Base-by-base conservation (phyloP, 2,113 vertebrate species). In the Progne subis region DNA sequence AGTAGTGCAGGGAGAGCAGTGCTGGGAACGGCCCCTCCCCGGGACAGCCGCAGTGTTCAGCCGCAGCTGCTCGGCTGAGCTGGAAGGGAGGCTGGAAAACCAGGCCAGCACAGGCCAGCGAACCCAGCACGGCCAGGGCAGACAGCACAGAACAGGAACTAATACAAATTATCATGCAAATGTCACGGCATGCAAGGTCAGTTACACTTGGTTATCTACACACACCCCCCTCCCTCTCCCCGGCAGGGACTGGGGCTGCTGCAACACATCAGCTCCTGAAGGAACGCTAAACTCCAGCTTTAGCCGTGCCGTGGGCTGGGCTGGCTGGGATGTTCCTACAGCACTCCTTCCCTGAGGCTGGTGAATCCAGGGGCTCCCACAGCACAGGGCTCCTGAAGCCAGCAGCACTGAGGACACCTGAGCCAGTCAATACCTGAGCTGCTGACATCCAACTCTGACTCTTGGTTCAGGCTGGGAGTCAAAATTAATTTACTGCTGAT, bases 151-250 rank as follows among this genome's bases (percentile, higher is more conserved):
- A 56, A 9, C 61, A 69, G 81, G 34, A 50, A 34, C 44, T 29
- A 29, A 57, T 8, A 25, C 63, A 37, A 18, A 77, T 64, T 64
- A 65, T 65, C 93, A 94, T 70, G 75, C 93, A 91, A 76, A 65
- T 71, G 78, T 92, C 69, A 96, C n/a, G 11, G 77, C 95, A 90
- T 83, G 94, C 96, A 96, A 39, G 72, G 93, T 97, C 76, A 93
- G 95, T 94, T 57, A 77, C 31, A 56, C 44, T 67, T 23, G 47
- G 95, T 96, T 94, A 95, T 80, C 86, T 67, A 52, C 41, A 60
- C 86, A 31, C 21, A 20, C 34, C 37, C n/a, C 47, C 79, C 56
- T 3, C 83, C 89, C 71, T 6, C 69, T 29, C 34, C 64, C 65
- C 34, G 8, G 4, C 47, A 81, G 11, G 91, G 60, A 49, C 64